Percentiles rank a stretch among this genome's conserved stretches.
phyloP scores from a whole-genome alignment of 2,888 invertebrate species.

The Notocelia uddmanniana region DNA sequence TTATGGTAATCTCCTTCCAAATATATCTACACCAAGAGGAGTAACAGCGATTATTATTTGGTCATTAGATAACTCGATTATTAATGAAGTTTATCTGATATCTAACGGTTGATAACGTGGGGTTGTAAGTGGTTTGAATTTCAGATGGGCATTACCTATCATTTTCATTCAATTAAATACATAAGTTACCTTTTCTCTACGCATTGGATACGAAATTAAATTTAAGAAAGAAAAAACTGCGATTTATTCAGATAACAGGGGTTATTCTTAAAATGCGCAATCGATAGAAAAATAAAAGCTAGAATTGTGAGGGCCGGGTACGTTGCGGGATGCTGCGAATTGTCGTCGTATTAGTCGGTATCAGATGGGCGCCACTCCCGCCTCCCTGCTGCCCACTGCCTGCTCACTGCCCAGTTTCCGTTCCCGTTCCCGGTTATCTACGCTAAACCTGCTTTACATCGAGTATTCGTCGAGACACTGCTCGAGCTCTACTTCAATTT shows the following conservation, averaged over 20 bases:
- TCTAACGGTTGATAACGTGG: constrained; percentile 20
- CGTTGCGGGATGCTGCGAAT: constrained; percentile 71
- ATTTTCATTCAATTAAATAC: constrained; percentile 13
- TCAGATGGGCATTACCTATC: constrained; percentile 6
- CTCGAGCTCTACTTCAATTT: constrained; percentile 17
- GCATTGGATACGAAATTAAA: background rate
- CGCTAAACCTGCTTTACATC: constrained; percentile 52
- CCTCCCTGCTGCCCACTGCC: constrained; percentile 50
- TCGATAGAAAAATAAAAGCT: constrained; percentile 30
- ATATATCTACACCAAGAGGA: constrained; percentile 39
- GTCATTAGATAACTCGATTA: constrained; percentile 31
- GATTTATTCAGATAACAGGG: constrained; percentile 11
- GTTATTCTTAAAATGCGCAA: constrained; percentile 12
- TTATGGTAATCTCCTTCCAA: constrained; percentile 52
- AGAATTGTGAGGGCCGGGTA: constrained; percentile 42
- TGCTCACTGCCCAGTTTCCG: constrained; percentile 46
- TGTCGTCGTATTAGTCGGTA: constrained; percentile 76
- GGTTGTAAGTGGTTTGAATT: constrained; percentile 15
- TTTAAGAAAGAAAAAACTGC: background rate
- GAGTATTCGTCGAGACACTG: constrained; percentile 25
- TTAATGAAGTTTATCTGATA: constrained; percentile 37
- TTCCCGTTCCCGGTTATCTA: constrained; percentile 56
- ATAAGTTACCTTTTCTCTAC: background rate
- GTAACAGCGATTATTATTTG: constrained; percentile 36
- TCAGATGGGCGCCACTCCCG: constrained; percentile 64